These are phyloP conservation scores for Champsocephalus esox DNA, from an alignment of 2,797 vertebrate genomes.

Conservation along the genomic window DNA sequence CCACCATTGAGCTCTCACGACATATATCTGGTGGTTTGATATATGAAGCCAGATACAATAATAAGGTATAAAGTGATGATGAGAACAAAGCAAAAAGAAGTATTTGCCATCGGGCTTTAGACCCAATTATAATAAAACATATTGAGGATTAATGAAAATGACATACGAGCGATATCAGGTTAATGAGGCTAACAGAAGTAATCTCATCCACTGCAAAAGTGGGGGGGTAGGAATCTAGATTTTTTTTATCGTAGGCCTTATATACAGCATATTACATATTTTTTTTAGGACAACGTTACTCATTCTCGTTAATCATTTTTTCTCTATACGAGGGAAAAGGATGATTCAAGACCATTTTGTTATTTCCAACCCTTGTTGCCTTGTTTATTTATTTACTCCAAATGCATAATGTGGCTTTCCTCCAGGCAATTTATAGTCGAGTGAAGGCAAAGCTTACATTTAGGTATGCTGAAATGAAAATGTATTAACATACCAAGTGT, in stretches of 20 bases:
- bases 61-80: slow-evolving; percentile 44
- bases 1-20: slow-evolving; percentile 32
- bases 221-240: background rate
- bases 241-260: background rate
- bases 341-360: slow-evolving; percentile 31
- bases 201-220: slow-evolving; percentile 17
- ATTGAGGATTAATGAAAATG: slow-evolving; percentile 22
- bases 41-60: slow-evolving; percentile 48
- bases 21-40: slow-evolving; percentile 31
- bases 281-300: background rate
- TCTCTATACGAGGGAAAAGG: background rate
- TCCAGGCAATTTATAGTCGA: slow-evolving; percentile 21
- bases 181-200: slow-evolving; percentile 30
- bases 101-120: slow-evolving; percentile 18
- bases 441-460: slow-evolving; percentile 18
- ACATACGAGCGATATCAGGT: slow-evolving; percentile 36
- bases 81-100: slow-evolving; percentile 21
- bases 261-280: background rate
- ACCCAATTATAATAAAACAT: slow-evolving; percentile 40
- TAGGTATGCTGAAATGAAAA: slow-evolving; percentile 23
- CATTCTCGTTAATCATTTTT: slow-evolving; percentile 31
- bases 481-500: background rate
- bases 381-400: slow-evolving; percentile 26
- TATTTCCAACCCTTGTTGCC: slow-evolving; percentile 14
- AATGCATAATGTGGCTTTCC: slow-evolving; percentile 20